Evolutionary conservation across 2,113 vertebrate species (phyloP), one percentile per base, ranked within the genome.

Genomic region (Ibidorhyncha struthersii): DNA sequence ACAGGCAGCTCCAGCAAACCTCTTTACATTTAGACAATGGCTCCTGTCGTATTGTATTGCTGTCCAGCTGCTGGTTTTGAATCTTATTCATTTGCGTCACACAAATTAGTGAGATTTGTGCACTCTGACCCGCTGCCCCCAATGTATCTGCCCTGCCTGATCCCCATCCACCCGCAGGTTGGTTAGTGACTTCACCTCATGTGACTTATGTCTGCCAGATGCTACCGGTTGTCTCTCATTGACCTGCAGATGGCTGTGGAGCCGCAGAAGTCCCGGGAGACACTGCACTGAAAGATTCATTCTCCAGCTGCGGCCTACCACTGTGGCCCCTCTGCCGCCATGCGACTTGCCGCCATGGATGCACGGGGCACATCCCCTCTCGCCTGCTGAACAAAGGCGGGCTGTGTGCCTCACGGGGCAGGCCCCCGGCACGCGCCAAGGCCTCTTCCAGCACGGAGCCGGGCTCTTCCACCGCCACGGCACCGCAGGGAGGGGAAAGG

Each of bases 191-290:
- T 86, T 59, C 90, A 5, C 62, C 90, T 80, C 74, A 89, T 4
- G 15, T 2, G 67, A 34, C 82, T 16, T 16, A 0, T 59, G 88
- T 13, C 62, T 80, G 94, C 85, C 95, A 96, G 96, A 95, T 92
- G 94, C 94, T 73, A 52, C 91, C 59, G 43, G 43, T 2, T 55
- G 96, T 59, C 66, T 50, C 92, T 34, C 94, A 32, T 2, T 90
- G 95, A 71, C 94, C 95, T 67, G 43, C 96, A 96, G 94, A 89
- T 91, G 96, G 91, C 91, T 4, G 83, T 58, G 89, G 58, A 73
- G 93, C 70, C 11, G 6, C 23, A 14, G 9, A 14, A 43, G 19
- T 65, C 94, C 91, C 93, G 1, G 59, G 89, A 27, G 96, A 74
- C 43, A 1, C 62, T 1, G 45, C 86, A 12, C 40, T 15, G 36